phyloP scores from a whole-genome alignment of 2,797 vertebrate genomes.

The Syngnathus rostellatus region DNA sequence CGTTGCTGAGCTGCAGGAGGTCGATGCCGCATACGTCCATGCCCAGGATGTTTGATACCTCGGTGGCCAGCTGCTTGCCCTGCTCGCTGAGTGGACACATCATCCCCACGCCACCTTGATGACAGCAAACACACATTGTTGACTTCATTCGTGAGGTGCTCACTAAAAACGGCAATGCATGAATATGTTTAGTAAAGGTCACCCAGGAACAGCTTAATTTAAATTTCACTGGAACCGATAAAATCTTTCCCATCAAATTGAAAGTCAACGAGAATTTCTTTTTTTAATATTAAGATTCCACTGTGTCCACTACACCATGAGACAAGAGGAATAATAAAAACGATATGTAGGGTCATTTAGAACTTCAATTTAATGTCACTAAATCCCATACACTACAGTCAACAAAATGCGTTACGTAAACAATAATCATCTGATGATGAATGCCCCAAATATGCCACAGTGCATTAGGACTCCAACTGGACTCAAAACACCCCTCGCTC shows the following conservation, averaged over 20 bases:
- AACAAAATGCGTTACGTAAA: slow-evolving; percentile 40
- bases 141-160: too few species aligned
- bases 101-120: slow-evolving; percentile 80
- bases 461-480: slow-evolving; percentile 27
- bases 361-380: slow-evolving; percentile 3
- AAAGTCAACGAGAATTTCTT: neutral
- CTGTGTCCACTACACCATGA: neutral
- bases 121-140: neutral
- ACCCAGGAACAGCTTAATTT: too few species aligned
- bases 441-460: slow-evolving; percentile 55
- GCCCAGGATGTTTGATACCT: slow-evolving; percentile 87
- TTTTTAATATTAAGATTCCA: neutral
- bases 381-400: slow-evolving; percentile 7
- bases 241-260: too few species aligned
- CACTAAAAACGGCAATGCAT: too few species aligned
- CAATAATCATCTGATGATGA: slow-evolving; percentile 34
- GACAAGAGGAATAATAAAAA: neutral
- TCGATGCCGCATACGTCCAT: slow-evolving; percentile 91
- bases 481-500: slow-evolving; percentile 17
- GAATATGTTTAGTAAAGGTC: too few species aligned
- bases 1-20: slow-evolving; percentile 81
- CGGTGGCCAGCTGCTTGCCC: slow-evolving; percentile 84
- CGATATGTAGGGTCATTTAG: neutral
- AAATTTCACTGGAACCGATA: too few species aligned
- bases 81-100: slow-evolving; percentile 84